Evolutionary conservation across 2,888 invertebrate species (phyloP), one percentile per base, ranked within the genome.

Genomic region (Horisme vitalbata): DNA sequence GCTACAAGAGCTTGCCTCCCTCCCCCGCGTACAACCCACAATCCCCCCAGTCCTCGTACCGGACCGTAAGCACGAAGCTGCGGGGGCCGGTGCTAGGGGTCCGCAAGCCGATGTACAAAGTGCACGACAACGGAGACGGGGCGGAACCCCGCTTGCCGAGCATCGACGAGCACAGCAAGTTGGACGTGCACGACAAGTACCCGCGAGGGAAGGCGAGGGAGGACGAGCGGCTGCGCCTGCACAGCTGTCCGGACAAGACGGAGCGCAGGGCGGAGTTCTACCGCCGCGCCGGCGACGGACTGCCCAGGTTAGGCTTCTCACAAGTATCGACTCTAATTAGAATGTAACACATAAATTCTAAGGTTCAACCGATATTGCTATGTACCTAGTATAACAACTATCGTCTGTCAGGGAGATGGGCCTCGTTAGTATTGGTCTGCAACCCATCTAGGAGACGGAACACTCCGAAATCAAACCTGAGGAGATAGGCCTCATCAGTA

Each of bases 121-220:
- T 79, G 0, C 78, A 77, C 52, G 82, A 84, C 9, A 79, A 68
- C 45, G 87, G 86, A 0, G 86, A 86, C 55, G 73, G 80, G 8
- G 58, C 71, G 3, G 74, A 79, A 23, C 64, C 79, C 0, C 59
- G 87, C 7, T 57, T 88, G 56, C 85, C 87, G 6, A 76, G 83
- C 20, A 88, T 88, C 24, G 78, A 80, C 21, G 88, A 88, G 68
- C 85, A 87, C 69, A 79, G 83, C 68, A 79, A 75, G 34, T 32
- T 55, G 52, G 70, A 77, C 24, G 41, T 65, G 18, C 63, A 57
- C 31, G 67, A 71, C 2, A 30, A 31, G 34, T 63, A 58, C 54
- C 64, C 52, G 37, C 43, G 52, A 7, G 45, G 37, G 3, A 61
- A 53, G 15, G 62, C 56, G 18, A 57, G 57, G 5, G 69, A 77